Base-by-base conservation (phyloP, 92 coral and sea anemone species). In the Pocillopora grandis region DNA sequence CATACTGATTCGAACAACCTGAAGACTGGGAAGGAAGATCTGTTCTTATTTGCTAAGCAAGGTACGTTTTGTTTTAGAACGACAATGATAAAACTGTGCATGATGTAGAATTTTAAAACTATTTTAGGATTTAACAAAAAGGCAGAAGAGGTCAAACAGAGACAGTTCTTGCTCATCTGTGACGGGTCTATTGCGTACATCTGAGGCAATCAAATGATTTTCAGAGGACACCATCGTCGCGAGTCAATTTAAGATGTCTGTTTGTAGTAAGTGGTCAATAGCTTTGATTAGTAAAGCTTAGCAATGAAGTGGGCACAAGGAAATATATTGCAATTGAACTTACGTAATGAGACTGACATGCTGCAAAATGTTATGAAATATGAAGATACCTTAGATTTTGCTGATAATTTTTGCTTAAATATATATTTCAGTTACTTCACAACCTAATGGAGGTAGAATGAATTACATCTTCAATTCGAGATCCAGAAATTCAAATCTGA, bases 221-320 rank as follows among this genome's bases (percentile, higher is more conserved):
- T 18, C 12, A 80, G 67, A 3, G 4, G 52, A 80, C 84, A 80
- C 84, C 57, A 68, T 80, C 67, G 84, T 80, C 67, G 56, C 76
- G 58, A 14, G 11, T 36, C 14, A 56, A 13, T 15, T n/a, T 27
- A 49, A 14, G 42, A 66, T 49, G 23, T 66, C 58, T 42, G 14
- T 66, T 14, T 79, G 14, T n/a, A 20, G 59, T 76, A 3, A 37
- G 37, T 20, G 31, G 27, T n/a, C 31, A 9, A 4, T 66, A n/a
- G 27, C 14, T 23, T n/a, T 66, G 33, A 66, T 20, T 13, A 42
- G 0, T 7, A 7, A 42, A 42, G 52, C 52, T 42, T 42, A 42
- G 52, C 4, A 42, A 3, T 3, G 52, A 7, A 42, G 52, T 42
- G 52, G 52, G 8, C 52, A 7, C 52, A 42, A 42, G 52, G 52